phyloP scores from a whole-genome alignment of 2,888 invertebrate species.

The Melinaea marsaeus region DNA sequence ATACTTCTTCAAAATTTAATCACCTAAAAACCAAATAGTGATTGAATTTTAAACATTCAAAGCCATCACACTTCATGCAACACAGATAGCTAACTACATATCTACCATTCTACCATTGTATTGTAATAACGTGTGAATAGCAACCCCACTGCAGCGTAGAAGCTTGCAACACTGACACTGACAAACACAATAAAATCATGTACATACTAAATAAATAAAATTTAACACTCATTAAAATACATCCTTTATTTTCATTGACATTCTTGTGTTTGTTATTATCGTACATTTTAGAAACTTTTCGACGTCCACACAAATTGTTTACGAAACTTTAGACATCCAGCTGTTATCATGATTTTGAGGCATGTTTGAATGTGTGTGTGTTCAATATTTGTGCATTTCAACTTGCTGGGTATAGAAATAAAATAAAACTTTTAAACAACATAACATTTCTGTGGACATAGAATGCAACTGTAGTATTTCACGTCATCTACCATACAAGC shows the following conservation, averaged over 20 bases:
- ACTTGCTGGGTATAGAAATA: neutral
- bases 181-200: constrained; percentile 48
- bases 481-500: constrained; percentile 70
- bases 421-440: constrained; percentile 10
- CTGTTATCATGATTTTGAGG: neutral
- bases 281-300: constrained; percentile 31
- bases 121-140: constrained; percentile 52
- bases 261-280: constrained; percentile 33
- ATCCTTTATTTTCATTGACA: constrained; percentile 39
- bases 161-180: constrained; percentile 69
- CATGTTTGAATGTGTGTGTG: neutral
- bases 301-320: constrained; percentile 33
- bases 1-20: constrained; percentile 24
- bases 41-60: constrained; percentile 41
- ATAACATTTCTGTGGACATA: constrained; percentile 50
- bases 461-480: constrained; percentile 57
- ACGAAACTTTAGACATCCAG: neutral
- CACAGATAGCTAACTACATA: constrained; percentile 41
- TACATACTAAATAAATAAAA: constrained; percentile 28
- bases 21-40: constrained; percentile 28
- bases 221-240: constrained; percentile 47
- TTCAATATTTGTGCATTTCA: neutral
- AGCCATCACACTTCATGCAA: constrained; percentile 60
- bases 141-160: constrained; percentile 60
- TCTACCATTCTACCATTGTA: constrained; percentile 41